phyloP scores from a whole-genome alignment of 2,888 invertebrate genomes.

The Hydropsyche betteni region DNA sequence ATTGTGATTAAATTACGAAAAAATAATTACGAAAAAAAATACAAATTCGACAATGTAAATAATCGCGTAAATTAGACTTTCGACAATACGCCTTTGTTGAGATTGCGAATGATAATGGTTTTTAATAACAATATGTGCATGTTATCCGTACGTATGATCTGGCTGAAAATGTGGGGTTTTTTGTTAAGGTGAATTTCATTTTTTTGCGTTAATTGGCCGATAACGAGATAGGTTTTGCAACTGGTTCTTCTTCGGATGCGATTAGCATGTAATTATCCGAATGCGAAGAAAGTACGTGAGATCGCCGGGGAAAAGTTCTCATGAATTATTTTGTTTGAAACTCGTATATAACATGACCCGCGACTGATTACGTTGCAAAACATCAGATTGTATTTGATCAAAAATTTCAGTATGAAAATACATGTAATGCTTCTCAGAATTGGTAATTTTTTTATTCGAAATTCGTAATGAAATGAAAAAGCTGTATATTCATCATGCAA shows the following conservation, averaged over 20 bases:
- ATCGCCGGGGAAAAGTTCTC: neutral
- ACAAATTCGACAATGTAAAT: too few relatives aligned
- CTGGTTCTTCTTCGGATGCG: neutral
- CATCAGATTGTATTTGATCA: too few relatives aligned
- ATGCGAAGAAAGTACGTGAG: slow-evolving; percentile 16
- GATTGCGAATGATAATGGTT: neutral
- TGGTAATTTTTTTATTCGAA: too few relatives aligned
- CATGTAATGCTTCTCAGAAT: too few relatives aligned
- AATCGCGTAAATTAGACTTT: neutral
- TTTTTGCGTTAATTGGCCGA: neutral
- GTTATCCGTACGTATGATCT: slow-evolving; percentile 6
- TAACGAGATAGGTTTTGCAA: slow-evolving; percentile 18
- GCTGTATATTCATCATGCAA: too few relatives aligned
- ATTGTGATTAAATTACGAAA: too few relatives aligned
- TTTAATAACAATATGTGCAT: slow-evolving; percentile 16
- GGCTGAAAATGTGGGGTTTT: neutral
- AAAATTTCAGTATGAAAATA: too few relatives aligned
- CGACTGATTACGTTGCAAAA: too few relatives aligned
- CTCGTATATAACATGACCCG: too few relatives aligned
- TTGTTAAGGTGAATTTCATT: too few relatives aligned
- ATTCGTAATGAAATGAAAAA: too few relatives aligned
- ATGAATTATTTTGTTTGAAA: neutral
- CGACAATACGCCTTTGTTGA: slow-evolving; percentile 1
- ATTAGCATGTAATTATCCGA: slow-evolving; percentile 12
- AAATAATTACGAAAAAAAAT: too few relatives aligned